Percentiles rank a stretch among this genome's conserved stretches.
Evolutionary conservation across 2,797 vertebrate species (phyloP).

Genomic region (Sebastes itinus): DNA sequence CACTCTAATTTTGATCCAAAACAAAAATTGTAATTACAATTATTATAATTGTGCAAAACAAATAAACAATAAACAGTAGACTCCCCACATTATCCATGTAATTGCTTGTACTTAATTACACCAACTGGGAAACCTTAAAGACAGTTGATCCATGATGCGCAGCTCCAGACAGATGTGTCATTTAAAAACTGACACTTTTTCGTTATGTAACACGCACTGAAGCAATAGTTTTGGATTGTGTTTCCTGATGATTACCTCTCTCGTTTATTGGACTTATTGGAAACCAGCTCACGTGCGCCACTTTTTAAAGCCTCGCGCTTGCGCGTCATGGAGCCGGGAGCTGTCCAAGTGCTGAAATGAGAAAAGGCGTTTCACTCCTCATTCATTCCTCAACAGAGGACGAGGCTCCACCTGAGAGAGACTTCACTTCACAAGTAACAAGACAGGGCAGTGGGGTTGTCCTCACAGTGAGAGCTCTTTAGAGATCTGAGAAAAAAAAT

Average conservation of each 20-base stretch:
- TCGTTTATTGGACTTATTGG: conserved; percentile 64
- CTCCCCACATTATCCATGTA: background rate
- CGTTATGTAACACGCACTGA: conserved; percentile 16
- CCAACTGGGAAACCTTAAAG: background rate
- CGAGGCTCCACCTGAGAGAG: conserved; percentile 57
- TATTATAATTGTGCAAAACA: too few species aligned
- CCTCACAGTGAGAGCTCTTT: background rate
- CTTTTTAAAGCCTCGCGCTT: conserved; percentile 82
- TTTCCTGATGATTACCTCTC: conserved; percentile 47
- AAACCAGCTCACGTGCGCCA: conserved; percentile 76
- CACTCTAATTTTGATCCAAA: conserved; percentile 50
- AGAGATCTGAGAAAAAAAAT: background rate
- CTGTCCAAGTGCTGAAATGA: conserved; percentile 86
- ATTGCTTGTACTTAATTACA: conserved; percentile 3
- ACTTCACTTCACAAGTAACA: conserved; percentile 47
- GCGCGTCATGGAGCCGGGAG: conserved; percentile 84
- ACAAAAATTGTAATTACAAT: too few species aligned
- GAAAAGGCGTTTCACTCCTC: conserved; percentile 77
- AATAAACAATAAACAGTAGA: background rate
- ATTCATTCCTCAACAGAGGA: conserved; percentile 68
- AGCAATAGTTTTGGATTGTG: conserved; percentile 11
- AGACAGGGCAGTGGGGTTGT: conserved; percentile 15
- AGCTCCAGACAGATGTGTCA: background rate
- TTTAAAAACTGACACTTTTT: conserved; percentile 29
- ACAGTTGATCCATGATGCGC: conserved; percentile 27